Evolutionary conservation across 1,140 invertebrate species (phyloP), one percentile per base, ranked within the genome.

Genomic region (Heliconius hewitsoni): DNA sequence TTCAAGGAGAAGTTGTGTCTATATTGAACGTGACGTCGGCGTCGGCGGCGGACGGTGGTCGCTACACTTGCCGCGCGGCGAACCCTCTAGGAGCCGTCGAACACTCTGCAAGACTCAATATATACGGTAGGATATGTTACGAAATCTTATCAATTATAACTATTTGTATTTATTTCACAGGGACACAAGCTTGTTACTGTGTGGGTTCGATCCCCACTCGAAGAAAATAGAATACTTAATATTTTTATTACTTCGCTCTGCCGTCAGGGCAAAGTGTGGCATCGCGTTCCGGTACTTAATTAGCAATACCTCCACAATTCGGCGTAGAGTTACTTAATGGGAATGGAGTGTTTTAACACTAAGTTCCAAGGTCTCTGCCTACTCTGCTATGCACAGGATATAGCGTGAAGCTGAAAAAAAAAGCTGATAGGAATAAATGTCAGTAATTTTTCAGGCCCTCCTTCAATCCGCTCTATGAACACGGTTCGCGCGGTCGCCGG

Each of bases 401-500:
- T 72, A 66, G 6, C 34, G 34, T 37, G 34, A 37, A 37, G 34
- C 8, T 37, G 30, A 30, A 37, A 37, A 37, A 37, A 37, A 37
- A 6, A 37, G 6, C 5, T 37, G 50, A 60, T 23, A 27, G 3
- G n/a, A 27, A 30, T 66, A 66, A 16, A 66, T 66, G 4, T 13
- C 9, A 66, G 60, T 66, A 30, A 23, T 30, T 11, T 80, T 73
- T 66, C 90, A 97, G 98, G 98, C 74, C 96, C 97, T n/a, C 97
- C 97, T 3, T 97, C 96, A 84, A 96, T 98, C 39, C 95, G 97
- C 81, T 95, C 96, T 71, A 96, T 97, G 92, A 96, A 96, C 74
- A 97, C 98, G 71, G 95, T 98, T 73, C 98, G 97, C 66, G 97
- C 97, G 19, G 97, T 98, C 72, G 97, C 98, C 34, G 97, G 97